Evolutionary conservation across 2,888 invertebrate species (phyloP), one percentile per base, ranked within the genome.

Genomic region (Cosmopolites sordidus): DNA sequence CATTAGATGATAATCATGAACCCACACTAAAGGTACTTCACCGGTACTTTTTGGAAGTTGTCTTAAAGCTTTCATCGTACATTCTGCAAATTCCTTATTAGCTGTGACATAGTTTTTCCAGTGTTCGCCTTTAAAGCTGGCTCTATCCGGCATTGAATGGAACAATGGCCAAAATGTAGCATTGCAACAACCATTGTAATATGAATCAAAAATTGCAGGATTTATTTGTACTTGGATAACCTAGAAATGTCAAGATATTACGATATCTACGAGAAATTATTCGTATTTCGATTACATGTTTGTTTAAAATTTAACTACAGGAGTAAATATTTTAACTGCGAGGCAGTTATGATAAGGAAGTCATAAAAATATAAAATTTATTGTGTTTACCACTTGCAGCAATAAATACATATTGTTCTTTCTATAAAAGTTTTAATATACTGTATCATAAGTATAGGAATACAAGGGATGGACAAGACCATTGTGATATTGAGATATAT

Each of bases 1-100:
- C 92, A 94, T 92, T 14, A 95, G 79, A 69, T 95, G 94, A 71
- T 95, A 95, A 70, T 95, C 95, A 68, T 95, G 95, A 16, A 95
- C 83, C 95, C 95, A 95, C 1, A 95, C 84, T 51, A 95, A 82
- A 0, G 93, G 92, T 16, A 67, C 56, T 8, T 84, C 77, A 11
- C 73, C 75, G 12, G 72, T 70, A 44, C 76, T 77, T 44, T 79
- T 78, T 12, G 77, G 74, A 15, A 76, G 66, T 16, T 78, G 74
- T 44, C 78, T 73, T 16, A 86, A 68, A 0, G 89, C 88, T 62
- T 78, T 76, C 48, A 92, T 79, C 1, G 92, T 89, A 68, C 87
- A 86, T 6, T 84, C 82, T 0, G 92, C 92, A 66, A 93, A 93
- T 69, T 86, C 81, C 66, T 89, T 83, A 64, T 93, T 93, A 29